phyloP scores from a whole-genome alignment of 1,140 invertebrate species.

The Drosophila kohkoa region DNA sequence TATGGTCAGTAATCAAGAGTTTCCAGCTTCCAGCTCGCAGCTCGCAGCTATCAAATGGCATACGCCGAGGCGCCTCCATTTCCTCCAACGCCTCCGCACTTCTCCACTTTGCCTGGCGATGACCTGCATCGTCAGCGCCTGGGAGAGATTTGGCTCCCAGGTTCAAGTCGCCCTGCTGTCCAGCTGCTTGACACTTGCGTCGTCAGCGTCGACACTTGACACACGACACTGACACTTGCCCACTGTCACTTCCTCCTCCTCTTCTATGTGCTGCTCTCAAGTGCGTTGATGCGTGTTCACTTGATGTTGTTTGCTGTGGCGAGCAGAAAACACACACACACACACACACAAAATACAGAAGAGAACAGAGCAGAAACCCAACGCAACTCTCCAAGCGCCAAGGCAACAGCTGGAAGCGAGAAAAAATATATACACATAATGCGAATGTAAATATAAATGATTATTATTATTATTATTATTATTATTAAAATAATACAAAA shows the following conservation, averaged over 20 bases:
- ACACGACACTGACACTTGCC: slow-evolving; percentile 62
- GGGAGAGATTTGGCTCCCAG: slow-evolving; percentile 46
- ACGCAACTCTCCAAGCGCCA: not conserved
- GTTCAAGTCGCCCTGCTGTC: slow-evolving; percentile 30
- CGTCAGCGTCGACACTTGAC: slow-evolving; percentile 75
- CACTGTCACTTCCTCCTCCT: not conserved
- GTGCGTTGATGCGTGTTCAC: slow-evolving; percentile 55
- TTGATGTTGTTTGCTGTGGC: slow-evolving; percentile 14
- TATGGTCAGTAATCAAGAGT: slow-evolving; percentile 56
- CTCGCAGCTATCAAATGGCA: slow-evolving; percentile 11
- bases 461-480: no score
- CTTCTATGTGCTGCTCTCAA: slow-evolving; percentile 38
- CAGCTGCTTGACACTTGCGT: slow-evolving; percentile 75
- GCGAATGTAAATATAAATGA: no score
- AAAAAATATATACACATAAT: no score
- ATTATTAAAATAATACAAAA: no score
- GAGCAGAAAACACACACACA: not conserved
- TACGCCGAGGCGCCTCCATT: slow-evolving; percentile 5
- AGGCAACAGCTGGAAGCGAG: not conserved
- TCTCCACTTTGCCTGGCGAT: slow-evolving; percentile 32
- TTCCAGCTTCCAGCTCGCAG: not conserved
- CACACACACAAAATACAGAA: not conserved
- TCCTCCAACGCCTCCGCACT: not conserved
- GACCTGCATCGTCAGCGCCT: slow-evolving; percentile 62
- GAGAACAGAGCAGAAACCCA: not conserved